phyloP scores from a whole-genome alignment of 2,888 invertebrate genomes.

The Marasmarcha lunaedactyla region DNA sequence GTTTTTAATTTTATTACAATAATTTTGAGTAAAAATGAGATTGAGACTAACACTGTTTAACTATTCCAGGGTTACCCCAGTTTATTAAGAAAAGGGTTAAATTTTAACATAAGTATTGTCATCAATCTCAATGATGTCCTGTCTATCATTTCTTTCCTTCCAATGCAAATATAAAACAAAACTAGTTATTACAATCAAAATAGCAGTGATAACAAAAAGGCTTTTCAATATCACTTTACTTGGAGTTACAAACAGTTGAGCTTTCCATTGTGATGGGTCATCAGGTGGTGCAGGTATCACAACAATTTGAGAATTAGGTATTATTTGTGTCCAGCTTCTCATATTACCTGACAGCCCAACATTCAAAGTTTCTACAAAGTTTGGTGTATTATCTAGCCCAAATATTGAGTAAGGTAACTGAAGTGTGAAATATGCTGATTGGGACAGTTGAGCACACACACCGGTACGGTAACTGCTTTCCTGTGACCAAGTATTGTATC shows the following conservation, averaged over 20 bases:
- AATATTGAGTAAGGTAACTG: slow-evolving; percentile 96
- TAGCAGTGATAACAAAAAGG: slow-evolving; percentile 87
- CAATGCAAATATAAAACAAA: slow-evolving; percentile 89
- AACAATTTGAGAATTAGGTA: slow-evolving; percentile 97
- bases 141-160: slow-evolving; percentile 78
- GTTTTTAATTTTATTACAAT: no score
- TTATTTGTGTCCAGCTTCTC: slow-evolving; percentile 89
- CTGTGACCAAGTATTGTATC: slow-evolving; percentile 89
- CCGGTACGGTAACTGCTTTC: slow-evolving; percentile 85
- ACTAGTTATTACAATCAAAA: slow-evolving; percentile 86
- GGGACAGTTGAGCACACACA: slow-evolving; percentile 88
- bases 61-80: no score
- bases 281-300: slow-evolving; percentile 89
- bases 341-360: slow-evolving; percentile 81
- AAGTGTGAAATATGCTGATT: slow-evolving; percentile 92
- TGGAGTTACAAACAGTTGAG: slow-evolving; percentile 93
- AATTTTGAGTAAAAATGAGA: no score
- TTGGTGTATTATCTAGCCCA: slow-evolving; percentile 97
- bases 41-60: no score
- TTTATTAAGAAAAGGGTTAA: no score
- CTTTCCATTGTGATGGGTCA: slow-evolving; percentile 86
- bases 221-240: slow-evolving; percentile 94
- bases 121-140: slow-evolving; percentile 60
- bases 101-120: slow-evolving; percentile 56
- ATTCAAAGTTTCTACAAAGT: slow-evolving; percentile 92